Base-by-base conservation (phyloP, 2,113 vertebrate genomes). In the Dromaius novaehollandiae region DNA sequence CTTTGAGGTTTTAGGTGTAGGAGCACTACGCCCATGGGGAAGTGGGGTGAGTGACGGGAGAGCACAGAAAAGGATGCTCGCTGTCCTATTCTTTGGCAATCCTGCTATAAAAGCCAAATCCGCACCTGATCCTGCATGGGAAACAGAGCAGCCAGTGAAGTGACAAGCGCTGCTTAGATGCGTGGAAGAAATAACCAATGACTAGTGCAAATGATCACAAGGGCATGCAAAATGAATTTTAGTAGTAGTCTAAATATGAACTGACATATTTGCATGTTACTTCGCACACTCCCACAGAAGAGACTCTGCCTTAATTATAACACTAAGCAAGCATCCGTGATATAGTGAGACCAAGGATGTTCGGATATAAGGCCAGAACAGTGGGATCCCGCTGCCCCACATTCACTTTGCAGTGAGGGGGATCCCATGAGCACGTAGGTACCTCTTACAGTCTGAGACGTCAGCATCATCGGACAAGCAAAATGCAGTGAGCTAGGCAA, bases 211-310 rank as follows among this genome's bases (percentile, higher is more conserved):
- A 50, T 50, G 75, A 86, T 92, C 86, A 81, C 38, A 73, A 69
- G 53, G 17, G 56, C 58, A 87, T 32, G 19, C 61, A 93, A 84
- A 94, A 87, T 65, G 19, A 56, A 82, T 94, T 90, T 89, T 74
- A 76, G 66, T 42, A 73, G 53, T 70, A 83, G 63, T 82, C 83
- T 88, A 94, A 95, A 88, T 89, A 89, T 24, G 58, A 92, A 74
- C 68, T 55, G 46, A 80, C 26, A 50, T 50, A 70, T 85, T 69
- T 92, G 28, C 53, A 70, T 64, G 58, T n/a, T 66, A 58, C 76
- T 85, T 92, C 86, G 79, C 75, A 91, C 44, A 66, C 34, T 96
- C 66, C 40, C 66, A 90, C 48, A 12, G 74, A 89, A 88, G 55
- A 46, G 30, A 51, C 63, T 94, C 42, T 88, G 71, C 79, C 53